Conservation (phyloP, 2,113 vertebrate species). For the Archocentrus centrarchus region DNA sequence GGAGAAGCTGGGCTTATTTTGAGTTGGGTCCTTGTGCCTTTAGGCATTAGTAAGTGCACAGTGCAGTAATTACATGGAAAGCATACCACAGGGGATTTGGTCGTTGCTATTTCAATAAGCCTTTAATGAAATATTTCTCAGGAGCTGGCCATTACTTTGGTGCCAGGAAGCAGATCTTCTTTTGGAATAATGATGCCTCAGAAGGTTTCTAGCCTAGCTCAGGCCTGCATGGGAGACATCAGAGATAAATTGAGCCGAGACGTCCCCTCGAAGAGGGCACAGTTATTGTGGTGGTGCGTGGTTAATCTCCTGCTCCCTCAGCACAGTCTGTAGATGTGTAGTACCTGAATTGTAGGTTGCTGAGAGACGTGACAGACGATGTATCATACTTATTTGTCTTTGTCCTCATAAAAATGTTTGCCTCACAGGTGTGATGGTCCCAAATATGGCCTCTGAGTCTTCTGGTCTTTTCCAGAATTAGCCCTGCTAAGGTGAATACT, state of each 20-base stretch:
- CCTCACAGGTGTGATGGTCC: conserved; percentile 81
- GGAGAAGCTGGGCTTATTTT: conserved; percentile 17
- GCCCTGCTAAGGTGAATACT: conserved; percentile 74
- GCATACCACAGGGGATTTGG: conserved; percentile 68
- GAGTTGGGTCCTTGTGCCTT: conserved; percentile 32
- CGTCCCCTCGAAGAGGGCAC: background rate
- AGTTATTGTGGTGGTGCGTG: conserved; percentile 24
- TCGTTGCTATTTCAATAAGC: conserved; percentile 69
- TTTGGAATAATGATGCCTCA: conserved; percentile 51
- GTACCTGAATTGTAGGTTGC: background rate
- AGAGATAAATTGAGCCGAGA: conserved; percentile 34
- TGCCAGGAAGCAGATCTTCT: conserved; percentile 49
- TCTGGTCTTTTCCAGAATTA: conserved; percentile 84
- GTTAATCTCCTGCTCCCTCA: conserved; percentile 21
- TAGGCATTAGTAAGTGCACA: conserved; percentile 34
- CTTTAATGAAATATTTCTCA: conserved; percentile 70
- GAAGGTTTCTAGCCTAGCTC: conserved; percentile 41
- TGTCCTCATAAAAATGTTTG: conserved; percentile 61
- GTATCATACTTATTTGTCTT: conserved; percentile 40
- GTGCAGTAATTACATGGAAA: conserved; percentile 55
- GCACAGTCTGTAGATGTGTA: background rate
- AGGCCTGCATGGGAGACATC: background rate
- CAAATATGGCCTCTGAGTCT: conserved; percentile 79
- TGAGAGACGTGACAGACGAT: background rate
- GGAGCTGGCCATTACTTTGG: conserved; percentile 41